Conservation (phyloP, 1,140 invertebrate species). For the Aradophagus sp. region DNA sequence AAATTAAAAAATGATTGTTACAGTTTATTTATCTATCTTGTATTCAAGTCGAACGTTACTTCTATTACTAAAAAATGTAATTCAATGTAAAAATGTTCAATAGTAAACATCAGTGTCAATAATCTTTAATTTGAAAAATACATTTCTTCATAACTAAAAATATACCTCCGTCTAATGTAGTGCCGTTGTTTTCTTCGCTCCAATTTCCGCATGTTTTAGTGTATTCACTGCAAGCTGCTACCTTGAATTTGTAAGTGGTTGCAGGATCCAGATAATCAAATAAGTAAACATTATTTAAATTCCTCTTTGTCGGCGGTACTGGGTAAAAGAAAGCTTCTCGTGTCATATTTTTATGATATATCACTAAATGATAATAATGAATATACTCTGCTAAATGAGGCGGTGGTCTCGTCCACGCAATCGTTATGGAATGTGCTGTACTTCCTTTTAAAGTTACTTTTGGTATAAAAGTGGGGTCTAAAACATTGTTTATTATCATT, state of each 20-base stretch:
- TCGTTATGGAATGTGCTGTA: conserved; percentile 84
- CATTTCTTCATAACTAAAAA: conserved; percentile 9
- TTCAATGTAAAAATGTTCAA: too few relatives aligned
- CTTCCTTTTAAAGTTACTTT: conserved; percentile 85
- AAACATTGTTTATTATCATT: conserved; percentile 12
- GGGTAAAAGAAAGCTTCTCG: conserved; percentile 78
- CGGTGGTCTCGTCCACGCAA: conserved; percentile 83
- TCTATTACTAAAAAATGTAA: too few relatives aligned
- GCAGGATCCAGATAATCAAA: conserved; percentile 85
- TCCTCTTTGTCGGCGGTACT: conserved; percentile 64
- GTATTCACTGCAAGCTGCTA: conserved; percentile 85
- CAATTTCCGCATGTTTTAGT: conserved; percentile 83
- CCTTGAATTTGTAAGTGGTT: conserved; percentile 85
- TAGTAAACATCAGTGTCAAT: too few relatives aligned
- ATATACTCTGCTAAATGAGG: conserved; percentile 81
- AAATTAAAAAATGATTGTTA: conserved; percentile 43
- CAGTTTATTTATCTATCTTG: neutral
- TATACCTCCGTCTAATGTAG: conserved; percentile 85
- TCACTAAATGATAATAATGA: conserved; percentile 84
- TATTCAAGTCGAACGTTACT: too few relatives aligned
- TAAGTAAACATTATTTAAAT: conserved; percentile 81
- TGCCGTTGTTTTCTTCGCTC: conserved; percentile 84
- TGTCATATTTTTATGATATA: conserved; percentile 75
- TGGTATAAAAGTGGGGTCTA: conserved; percentile 85
- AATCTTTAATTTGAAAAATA: too few relatives aligned